Base-by-base conservation (phyloP, 2,113 vertebrate species). In the Mellivora capensis region DNA sequence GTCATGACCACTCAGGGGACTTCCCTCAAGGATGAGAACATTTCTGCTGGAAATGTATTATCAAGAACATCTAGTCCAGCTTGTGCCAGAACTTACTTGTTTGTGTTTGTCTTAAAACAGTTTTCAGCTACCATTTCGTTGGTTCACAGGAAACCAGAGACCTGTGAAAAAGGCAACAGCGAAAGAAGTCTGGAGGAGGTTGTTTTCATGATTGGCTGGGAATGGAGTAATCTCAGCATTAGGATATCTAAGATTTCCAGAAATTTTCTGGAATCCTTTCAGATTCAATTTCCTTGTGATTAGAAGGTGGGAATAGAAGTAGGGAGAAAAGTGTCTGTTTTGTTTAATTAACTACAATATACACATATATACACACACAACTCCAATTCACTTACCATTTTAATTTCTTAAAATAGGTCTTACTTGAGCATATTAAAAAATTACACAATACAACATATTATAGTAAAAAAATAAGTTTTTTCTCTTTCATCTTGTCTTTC, bases 11-110 rank as follows among this genome's bases (percentile, higher is more conserved):
- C 98, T 98, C 91, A 54, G 97, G 96, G 97, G 98, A 97, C 89
- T 98, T 98, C 97, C 96, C 97, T 98, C 90, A 98, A 97, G 98
- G 96, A 98, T 96, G 96, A 98, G 97, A 98, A 98, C 90, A 97
- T 98, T 98, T 98, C 97, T 98, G 54, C 72, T 98, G 98, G 97
- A 97, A 98, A 80, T 83, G 42, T 64, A 39, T 97, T 98, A 98
- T 97, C 98, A 98, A 97, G 96, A 98, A 98, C 97, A 98, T 98
- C 98, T 98, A 93, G 94, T 97, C 79, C 97, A 93, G 62, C 88
- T 98, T 97, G 94, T 98, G 95, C 96, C 98, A 98, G 91, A 97
- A 97, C 17, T 31, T 80, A 54, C 7, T 89, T 90, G 13, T 97
- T 98, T 98, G 96, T 96, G 74, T 98, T 97, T 98, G 90, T 98